Evolutionary conservation across 2,888 invertebrate genomes (phyloP).

Genomic region (Pasiphila rectangulata): DNA sequence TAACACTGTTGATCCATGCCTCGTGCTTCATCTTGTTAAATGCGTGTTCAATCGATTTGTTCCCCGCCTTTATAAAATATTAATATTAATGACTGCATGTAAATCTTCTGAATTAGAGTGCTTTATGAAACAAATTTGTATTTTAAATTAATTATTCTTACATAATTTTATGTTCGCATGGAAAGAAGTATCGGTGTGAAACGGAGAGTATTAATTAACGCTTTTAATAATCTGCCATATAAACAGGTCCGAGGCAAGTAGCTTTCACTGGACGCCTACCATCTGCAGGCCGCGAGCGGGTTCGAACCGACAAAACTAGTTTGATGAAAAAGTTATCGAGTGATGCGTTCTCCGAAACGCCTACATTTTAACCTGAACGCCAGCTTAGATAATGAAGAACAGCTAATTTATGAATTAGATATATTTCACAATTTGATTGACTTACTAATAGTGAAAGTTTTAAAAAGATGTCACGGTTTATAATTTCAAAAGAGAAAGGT

Average conservation of each 20-base stretch:
- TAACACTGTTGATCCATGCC: not conserved
- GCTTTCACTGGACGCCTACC: slow-evolving; percentile 70
- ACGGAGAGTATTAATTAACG: slow-evolving; percentile 53
- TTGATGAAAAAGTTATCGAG: slow-evolving; percentile 37
- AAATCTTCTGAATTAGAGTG: slow-evolving; percentile 2
- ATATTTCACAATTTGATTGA: slow-evolving; percentile 67
- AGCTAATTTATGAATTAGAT: slow-evolving; percentile 59
- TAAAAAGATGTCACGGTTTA: slow-evolving; percentile 69
- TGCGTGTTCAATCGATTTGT: not conserved
- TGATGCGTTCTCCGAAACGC: slow-evolving; percentile 36
- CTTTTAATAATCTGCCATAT: slow-evolving; percentile 47
- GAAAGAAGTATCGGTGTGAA: slow-evolving; percentile 36
- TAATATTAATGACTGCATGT: slow-evolving; percentile 10
- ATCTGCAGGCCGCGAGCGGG: slow-evolving; percentile 36
- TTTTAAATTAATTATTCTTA: slow-evolving; percentile 14
- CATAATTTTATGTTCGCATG: slow-evolving; percentile 19
- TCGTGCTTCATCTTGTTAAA: not conserved
- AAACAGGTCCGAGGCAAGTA: slow-evolving; percentile 46
- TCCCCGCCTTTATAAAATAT: not conserved
- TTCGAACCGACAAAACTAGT: slow-evolving; percentile 42
- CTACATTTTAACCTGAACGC: slow-evolving; percentile 42
- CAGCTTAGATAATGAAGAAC: slow-evolving; percentile 61
- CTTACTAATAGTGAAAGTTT: slow-evolving; percentile 68
- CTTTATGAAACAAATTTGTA: slow-evolving; percentile 6
- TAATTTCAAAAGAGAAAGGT: slow-evolving; percentile 72